Percentiles rank a stretch among this genome's conserved stretches.
Conservation (phyloP, 1,140 invertebrate species). For the Gonatopus flavifemur region DNA sequence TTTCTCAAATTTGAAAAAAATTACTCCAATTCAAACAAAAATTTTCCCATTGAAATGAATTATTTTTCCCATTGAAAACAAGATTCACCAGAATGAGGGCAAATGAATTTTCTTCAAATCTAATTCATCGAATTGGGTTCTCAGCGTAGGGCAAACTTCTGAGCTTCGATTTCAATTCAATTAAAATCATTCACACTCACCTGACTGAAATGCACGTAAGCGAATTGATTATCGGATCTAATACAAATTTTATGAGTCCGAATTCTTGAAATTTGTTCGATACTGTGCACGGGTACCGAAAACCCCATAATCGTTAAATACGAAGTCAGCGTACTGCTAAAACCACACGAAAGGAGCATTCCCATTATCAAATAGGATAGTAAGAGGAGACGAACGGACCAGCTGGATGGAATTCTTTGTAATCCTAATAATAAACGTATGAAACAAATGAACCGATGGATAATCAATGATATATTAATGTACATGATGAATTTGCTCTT, state of each 20-base stretch:
- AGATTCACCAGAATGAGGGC: no score
- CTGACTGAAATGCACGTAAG: conserved; percentile 21
- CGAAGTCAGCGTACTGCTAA: conserved; percentile 35
- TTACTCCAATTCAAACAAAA: no score
- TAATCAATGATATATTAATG: neutral
- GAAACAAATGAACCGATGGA: neutral
- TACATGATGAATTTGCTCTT: neutral
- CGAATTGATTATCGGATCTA: conserved; percentile 27
- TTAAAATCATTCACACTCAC: no score
- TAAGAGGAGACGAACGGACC: conserved; percentile 29
- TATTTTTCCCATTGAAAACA: no score
- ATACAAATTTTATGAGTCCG: conserved; percentile 35
- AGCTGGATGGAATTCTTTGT: conserved; percentile 28
- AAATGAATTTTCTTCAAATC: no score
- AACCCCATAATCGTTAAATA: conserved; percentile 27
- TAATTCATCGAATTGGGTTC: no score
- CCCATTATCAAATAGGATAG: conserved; percentile 31
- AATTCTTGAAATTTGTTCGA: conserved; percentile 26
- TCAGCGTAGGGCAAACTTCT: no score
- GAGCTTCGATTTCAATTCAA: no score
- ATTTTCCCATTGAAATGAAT: no score
- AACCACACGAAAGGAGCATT: conserved; percentile 32
- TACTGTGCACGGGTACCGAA: conserved; percentile 20
- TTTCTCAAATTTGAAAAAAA: no score
- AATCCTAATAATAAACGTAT: conserved; percentile 27